Conservation (phyloP, 23 tunicate species). For the Diplosoma virens region DNA sequence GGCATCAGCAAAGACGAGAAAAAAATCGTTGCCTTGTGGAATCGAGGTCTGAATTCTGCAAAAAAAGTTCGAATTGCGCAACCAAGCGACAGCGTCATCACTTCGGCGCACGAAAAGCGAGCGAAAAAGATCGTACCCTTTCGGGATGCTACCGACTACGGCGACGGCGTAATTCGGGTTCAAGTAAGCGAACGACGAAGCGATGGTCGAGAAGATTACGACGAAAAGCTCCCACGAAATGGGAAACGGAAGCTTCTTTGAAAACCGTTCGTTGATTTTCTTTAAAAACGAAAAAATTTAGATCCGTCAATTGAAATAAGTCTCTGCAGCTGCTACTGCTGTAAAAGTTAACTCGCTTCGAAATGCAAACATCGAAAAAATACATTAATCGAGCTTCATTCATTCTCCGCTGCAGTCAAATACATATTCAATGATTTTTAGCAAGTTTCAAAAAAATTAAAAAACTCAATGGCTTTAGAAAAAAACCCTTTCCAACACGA, state of each 20-base stretch:
- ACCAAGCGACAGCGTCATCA: neutral
- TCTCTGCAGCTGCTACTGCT: no score
- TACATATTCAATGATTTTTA: no score
- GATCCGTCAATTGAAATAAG: no score
- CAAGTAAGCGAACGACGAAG: constrained; percentile 64
- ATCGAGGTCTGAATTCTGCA: constrained; percentile 69
- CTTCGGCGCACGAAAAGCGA: neutral
- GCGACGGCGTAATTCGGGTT: constrained; percentile 52
- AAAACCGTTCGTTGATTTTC: constrained; percentile 68
- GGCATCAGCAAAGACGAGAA: constrained; percentile 42
- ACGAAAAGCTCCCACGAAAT: constrained; percentile 84
- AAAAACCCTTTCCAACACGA: no score
- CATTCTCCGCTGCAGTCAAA: no score
- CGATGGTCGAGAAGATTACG: constrained; percentile 62
- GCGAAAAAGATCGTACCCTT: constrained; percentile 42
- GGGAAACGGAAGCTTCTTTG: constrained; percentile 63
- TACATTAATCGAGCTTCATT: no score
- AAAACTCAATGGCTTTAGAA: no score
- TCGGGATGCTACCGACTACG: constrained; percentile 68
- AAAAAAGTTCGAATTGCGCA: neutral
- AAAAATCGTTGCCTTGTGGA: constrained; percentile 42
- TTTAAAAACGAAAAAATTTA: constrained; percentile 12
- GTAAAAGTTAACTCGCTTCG: no score
- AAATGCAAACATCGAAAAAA: no score
- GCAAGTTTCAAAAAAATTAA: no score